Evolutionary conservation across 2,888 invertebrate species (phyloP).

Genomic region (Galerucella pusilla): DNA sequence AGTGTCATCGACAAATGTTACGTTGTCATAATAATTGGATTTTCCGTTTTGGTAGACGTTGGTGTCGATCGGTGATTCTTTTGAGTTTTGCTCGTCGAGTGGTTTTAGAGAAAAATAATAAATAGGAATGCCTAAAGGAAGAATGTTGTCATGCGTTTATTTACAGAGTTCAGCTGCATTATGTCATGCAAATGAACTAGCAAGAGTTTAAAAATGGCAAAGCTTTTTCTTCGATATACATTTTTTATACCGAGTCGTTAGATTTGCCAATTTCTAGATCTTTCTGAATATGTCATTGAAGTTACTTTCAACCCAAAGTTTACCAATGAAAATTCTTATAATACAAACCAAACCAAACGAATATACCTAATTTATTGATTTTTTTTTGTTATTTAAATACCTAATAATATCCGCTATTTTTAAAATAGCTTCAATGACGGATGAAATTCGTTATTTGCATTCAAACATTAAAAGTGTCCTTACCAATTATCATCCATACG

Average conservation of each 20-base stretch:
- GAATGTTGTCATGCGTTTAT: slow-evolving; percentile 53
- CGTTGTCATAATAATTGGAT: slow-evolving; percentile 28
- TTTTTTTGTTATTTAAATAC: too few species aligned
- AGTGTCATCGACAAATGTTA: slow-evolving; percentile 31
- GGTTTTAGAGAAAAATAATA: slow-evolving; percentile 57
- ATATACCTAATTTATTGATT: too few species aligned
- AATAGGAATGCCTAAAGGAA: slow-evolving; percentile 60
- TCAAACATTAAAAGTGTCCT: slow-evolving; percentile 53
- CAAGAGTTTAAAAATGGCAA: slow-evolving; percentile 16
- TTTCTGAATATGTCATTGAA: neutral
- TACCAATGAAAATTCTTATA: neutral
- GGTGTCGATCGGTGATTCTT: slow-evolving; percentile 26
- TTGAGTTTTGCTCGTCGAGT: slow-evolving; percentile 46
- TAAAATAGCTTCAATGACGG: neutral
- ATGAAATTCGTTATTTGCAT: neutral
- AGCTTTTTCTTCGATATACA: neutral
- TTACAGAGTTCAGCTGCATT: slow-evolving; percentile 51
- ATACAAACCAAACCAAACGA: too few species aligned
- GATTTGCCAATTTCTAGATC: neutral
- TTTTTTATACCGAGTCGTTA: neutral
- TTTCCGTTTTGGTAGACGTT: slow-evolving; percentile 21
- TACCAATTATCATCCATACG: slow-evolving; percentile 85
- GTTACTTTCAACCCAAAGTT: neutral
- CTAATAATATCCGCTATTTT: neutral
- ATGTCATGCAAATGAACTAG: slow-evolving; percentile 21